Evolutionary conservation across 2,888 invertebrate species (phyloP).

Genomic region (Cyrtodaria siliqua): DNA sequence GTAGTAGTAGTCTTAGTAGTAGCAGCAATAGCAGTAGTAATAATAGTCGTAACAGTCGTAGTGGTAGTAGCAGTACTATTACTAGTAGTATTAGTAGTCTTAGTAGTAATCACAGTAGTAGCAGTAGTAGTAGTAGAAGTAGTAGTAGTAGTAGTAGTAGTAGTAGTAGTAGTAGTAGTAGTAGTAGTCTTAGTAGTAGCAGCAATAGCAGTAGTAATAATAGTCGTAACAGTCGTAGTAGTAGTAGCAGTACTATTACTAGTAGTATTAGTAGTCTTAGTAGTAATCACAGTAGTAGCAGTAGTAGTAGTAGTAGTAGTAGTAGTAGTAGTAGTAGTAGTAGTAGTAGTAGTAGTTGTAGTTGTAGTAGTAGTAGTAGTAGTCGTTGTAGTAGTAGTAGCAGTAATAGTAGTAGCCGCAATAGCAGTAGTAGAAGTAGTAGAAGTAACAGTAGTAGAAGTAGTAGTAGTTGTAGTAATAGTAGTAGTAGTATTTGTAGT

Average conservation of each 20-base stretch:
- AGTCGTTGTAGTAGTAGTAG: not conserved
- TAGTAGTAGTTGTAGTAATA: conserved; percentile 1
- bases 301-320: not conserved
- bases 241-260: too few species aligned
- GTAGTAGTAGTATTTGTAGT: conserved; percentile 1
- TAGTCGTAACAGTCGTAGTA: too few species aligned
- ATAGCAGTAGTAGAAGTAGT: not conserved
- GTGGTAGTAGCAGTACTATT: too few species aligned
- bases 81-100: too few species aligned
- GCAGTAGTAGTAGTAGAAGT: too few species aligned
- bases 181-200: too few species aligned
- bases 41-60: not conserved
- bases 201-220: too few species aligned
- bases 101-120: too few species aligned
- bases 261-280: too few species aligned
- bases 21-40: conserved; percentile 3
- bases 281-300: too few species aligned
- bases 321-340: conserved; percentile 1
- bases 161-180: too few species aligned
- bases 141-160: too few species aligned
- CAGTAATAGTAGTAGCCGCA: not conserved
- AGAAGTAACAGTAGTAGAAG: not conserved
- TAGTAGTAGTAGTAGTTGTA: conserved; percentile 1
- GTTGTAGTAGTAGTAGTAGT: not conserved
- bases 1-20: conserved; percentile 13